Evolutionary conservation across 2,113 vertebrate genomes (phyloP), one percentile per base, ranked within the genome.

Genomic region (Megaceryle torquata): DNA sequence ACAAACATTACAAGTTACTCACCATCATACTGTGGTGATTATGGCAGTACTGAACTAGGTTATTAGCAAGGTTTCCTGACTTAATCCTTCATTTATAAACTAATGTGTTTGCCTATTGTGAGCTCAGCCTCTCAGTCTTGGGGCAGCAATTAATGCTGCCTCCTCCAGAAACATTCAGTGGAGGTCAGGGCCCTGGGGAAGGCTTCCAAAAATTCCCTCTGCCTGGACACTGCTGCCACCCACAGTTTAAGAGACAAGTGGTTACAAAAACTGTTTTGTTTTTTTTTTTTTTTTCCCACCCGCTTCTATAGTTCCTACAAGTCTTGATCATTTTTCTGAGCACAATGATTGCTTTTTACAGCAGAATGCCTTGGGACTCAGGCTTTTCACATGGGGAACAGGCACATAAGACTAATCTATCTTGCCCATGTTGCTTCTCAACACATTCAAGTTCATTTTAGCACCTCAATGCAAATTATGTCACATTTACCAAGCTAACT

Each of bases 21-120:
- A 95, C 50, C 77, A 89, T 94, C 95, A 96, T 37, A 92, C 53
- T 4, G 7, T 57, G 63, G 61, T 93, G 86, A 91, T 92, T 93
- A 90, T 82, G 80, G 87, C 88, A 56, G 59, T 93, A 86, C 81
- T 76, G 93, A 91, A 89, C 57, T 17, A 67, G 61, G 86, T 89
- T 95, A 93, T 95, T 95, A 96, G 57, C 37, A 72, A 93, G 48
- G 44, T 88, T 94, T 93, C 86, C 92, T 68, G 60, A 76, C 53
- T 89, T 84, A 96, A 96, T 95, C 88, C 69, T 92, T 94, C 80
- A 91, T 89, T 94, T 97, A 92, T 82, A 94, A 88, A 92, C 51
- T 61, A 86, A 88, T 92, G 57, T 68, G 14, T 75, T 92, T 92
- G 56, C n/a, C 72, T 75, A 12, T 88, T 91, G 72, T 82, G 86